Conservation (phyloP, 2,797 vertebrate genomes). For the Acanthiza pusilla region DNA sequence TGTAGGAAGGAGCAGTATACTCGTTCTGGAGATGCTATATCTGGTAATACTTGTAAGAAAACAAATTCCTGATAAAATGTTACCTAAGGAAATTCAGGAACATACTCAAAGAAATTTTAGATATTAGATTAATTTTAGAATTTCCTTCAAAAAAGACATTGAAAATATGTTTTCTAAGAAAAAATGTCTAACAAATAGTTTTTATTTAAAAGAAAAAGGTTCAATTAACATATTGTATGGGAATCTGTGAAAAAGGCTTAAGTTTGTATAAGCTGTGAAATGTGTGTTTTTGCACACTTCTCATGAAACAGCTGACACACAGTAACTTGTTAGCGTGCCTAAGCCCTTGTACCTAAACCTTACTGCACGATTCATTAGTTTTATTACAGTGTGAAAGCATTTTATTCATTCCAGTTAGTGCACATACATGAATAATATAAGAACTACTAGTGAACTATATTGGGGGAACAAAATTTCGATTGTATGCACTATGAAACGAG, state of each 20-base stretch:
- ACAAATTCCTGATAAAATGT: background rate
- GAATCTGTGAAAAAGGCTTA: background rate
- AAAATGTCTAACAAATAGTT: background rate
- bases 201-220: background rate
- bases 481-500: background rate
- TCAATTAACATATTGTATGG: background rate
- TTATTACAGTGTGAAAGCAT: background rate
- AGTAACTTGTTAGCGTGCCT: background rate
- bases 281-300: background rate
- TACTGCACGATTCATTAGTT: background rate
- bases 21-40: background rate
- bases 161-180: background rate
- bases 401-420: constrained; percentile 6
- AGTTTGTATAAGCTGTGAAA: background rate
- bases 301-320: background rate
- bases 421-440: background rate
- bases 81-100: background rate
- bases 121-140: no score
- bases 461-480: background rate
- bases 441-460: background rate
- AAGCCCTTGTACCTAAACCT: background rate
- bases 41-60: background rate
- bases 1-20: background rate
- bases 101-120: background rate
- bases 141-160: background rate